These are phyloP conservation scores for Cephus runcator DNA, from an alignment of 2,888 invertebrate species.

Conservation along the genomic window DNA sequence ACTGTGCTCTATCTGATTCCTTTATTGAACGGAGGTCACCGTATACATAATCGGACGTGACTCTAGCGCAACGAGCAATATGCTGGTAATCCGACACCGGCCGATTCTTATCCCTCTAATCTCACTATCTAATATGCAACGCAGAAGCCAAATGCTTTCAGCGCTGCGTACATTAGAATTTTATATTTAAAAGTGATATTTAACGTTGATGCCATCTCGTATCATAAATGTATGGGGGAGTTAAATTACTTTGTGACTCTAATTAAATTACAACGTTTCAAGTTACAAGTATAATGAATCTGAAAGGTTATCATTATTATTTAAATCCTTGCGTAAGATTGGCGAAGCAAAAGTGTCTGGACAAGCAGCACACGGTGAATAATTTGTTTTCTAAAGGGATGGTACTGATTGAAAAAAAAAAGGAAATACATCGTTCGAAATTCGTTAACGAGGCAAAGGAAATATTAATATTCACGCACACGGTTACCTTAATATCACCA, in stretches of 20 bases:
- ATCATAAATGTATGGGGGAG: background rate
- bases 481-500: background rate
- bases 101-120: constrained; percentile 1
- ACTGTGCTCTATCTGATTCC: background rate
- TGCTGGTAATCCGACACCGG: constrained; percentile 39
- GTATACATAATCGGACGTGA: background rate
- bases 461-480: background rate
- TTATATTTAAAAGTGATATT: background rate
- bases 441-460: background rate
- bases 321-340: background rate
- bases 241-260: constrained; percentile 15
- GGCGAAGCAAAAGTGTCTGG: background rate
- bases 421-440: background rate
- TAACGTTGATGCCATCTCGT: constrained; percentile 4
- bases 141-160: background rate
- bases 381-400: background rate
- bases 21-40: constrained; percentile 2
- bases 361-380: background rate
- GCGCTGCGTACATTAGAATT: background rate
- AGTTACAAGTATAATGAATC: constrained; percentile 3
- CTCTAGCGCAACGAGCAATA: constrained; percentile 25
- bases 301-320: too few relatives aligned
- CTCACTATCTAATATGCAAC: background rate
- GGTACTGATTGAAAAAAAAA: background rate
- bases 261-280: constrained; percentile 17